Percentiles rank a stretch among this genome's conserved stretches.
These are phyloP conservation scores for Symphodus melops DNA, from an alignment of 2,113 vertebrate species.

Conservation along the genomic window DNA sequence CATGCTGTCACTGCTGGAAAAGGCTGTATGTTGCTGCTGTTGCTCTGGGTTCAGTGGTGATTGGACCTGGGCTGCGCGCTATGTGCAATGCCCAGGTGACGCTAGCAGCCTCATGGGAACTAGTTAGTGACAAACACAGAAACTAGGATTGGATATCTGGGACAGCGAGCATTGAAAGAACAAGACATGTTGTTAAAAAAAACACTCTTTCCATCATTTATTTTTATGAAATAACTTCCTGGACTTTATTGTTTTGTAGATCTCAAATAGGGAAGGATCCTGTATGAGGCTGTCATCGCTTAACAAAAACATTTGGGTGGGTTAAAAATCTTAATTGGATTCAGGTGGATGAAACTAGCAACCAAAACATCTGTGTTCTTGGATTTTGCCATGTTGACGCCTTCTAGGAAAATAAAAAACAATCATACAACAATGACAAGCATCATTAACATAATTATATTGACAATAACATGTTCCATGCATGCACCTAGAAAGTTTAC, in stretches of 20 bases:
- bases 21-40: constrained; percentile 38
- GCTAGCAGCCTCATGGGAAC: constrained; percentile 48
- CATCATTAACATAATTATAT: background rate
- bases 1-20: constrained; percentile 30
- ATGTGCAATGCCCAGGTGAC: constrained; percentile 63
- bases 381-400: background rate
- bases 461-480: no score
- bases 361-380: background rate
- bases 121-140: constrained; percentile 68
- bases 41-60: constrained; percentile 70
- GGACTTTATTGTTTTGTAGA: background rate
- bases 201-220: constrained; percentile 2
- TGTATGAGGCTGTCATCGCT: background rate
- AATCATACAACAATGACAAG: constrained; percentile 2
- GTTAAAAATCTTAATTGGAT: constrained; percentile 16
- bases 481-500: no score
- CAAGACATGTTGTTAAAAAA: constrained; percentile 14
- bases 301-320: background rate
- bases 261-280: background rate
- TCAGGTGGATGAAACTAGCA: background rate
- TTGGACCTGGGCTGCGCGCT: constrained; percentile 52
- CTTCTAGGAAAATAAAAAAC: background rate
- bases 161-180: constrained; percentile 15
- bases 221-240: constrained; percentile 8
- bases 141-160: constrained; percentile 26